Percentiles rank a stretch among this genome's conserved stretches.
Conservation (phyloP, 2,113 vertebrate genomes). For the Rousettus leschenaultii region DNA sequence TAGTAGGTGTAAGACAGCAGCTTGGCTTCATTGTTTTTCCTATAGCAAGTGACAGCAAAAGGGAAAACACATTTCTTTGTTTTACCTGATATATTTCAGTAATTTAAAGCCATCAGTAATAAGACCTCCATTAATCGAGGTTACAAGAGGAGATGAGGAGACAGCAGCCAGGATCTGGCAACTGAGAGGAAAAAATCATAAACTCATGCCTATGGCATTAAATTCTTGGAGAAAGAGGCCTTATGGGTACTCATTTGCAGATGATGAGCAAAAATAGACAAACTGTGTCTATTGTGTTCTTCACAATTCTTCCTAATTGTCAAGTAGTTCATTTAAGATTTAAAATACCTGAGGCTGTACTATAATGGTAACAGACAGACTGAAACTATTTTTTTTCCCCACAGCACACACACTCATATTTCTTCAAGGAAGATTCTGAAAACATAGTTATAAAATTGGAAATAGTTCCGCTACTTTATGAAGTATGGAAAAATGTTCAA, state of each 20-base stretch:
- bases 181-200: background rate
- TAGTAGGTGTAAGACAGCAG: background rate
- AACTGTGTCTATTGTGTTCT: background rate
- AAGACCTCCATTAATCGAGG: background rate
- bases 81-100: background rate
- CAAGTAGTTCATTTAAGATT: background rate
- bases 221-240: background rate
- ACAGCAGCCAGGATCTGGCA: background rate
- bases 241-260: background rate
- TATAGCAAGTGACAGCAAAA: background rate
- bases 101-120: background rate
- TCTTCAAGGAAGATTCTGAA: slow-evolving; percentile 23
- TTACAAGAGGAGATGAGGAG: background rate
- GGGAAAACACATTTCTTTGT: background rate
- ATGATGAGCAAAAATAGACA: background rate
- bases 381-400: background rate
- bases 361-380: background rate
- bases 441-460: background rate
- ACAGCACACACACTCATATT: background rate
- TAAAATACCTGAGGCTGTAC: background rate
- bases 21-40: background rate
- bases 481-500: background rate
- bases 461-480: background rate
- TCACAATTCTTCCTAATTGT: background rate
- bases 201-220: background rate